Percentiles rank a stretch among this genome's conserved stretches.
Conservation (phyloP, 1,140 invertebrate species). For the Drosophila willistoni region DNA sequence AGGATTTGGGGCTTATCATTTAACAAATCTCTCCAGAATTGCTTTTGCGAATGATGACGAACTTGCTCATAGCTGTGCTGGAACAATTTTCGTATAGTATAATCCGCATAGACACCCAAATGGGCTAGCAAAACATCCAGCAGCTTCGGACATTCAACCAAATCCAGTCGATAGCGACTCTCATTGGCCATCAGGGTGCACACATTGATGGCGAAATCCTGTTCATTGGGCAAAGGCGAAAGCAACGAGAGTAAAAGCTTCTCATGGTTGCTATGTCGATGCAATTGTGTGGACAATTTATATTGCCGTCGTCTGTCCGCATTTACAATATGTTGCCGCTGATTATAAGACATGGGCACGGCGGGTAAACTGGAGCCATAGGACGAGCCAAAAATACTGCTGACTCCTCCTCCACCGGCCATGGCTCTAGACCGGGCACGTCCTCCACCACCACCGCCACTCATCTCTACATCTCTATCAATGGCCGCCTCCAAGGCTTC, state of each 20-base stretch:
- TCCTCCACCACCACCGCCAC: constrained; percentile 26
- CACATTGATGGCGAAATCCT: constrained; percentile 99
- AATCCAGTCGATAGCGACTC: constrained; percentile 92
- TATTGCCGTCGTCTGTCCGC: constrained; percentile 84
- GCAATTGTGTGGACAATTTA: constrained; percentile 85
- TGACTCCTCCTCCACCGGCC: constrained; percentile 30
- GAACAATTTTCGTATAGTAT: constrained; percentile 89
- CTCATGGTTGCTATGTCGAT: constrained; percentile 92
- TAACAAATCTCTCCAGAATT: constrained; percentile 89
- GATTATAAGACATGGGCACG: constrained; percentile 92
- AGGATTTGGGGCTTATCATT: constrained; percentile 86
- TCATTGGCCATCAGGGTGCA: constrained; percentile 97
- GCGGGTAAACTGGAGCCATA: constrained; percentile 87
- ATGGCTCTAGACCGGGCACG: constrained; percentile 83
- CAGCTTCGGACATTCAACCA: constrained; percentile 92
- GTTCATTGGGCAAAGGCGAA: constrained; percentile 98
- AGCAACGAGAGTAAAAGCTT: constrained; percentile 94
- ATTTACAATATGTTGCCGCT: constrained; percentile 91
- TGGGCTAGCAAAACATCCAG: constrained; percentile 95
- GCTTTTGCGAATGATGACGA: constrained; percentile 88
- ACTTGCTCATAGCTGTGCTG: constrained; percentile 88
- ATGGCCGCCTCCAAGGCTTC: constrained; percentile 90
- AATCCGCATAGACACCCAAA: constrained; percentile 94
- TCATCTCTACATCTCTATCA: constrained; percentile 53
- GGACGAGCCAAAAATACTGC: constrained; percentile 84